Base-by-base conservation (phyloP, 2,888 invertebrate genomes). In the Reticulitermes lucifugus region DNA sequence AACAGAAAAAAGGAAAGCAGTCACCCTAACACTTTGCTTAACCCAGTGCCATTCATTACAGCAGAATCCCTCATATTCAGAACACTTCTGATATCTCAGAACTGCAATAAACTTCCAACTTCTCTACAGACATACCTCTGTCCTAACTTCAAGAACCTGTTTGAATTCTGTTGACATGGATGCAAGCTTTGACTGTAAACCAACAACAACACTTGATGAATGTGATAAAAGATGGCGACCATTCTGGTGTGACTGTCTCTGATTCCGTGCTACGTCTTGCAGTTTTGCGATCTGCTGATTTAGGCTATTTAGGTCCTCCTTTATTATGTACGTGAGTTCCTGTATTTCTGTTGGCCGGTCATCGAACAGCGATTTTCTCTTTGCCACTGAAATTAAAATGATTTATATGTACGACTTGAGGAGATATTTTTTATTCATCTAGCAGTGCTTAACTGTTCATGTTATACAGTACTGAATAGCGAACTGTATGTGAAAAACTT, bases 141-240 rank as follows among this genome's bases (percentile, higher is more conserved):
- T 99, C 89, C 99, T 93, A 35, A 99, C 97, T 94, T 99, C 99
- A 85, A 99, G 93, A 79, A 99, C 98, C 92, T 96, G 97, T 92
- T 99, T 99, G 90, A 99, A 99, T 89, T 98, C 97, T 87, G 97
- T 98, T 79, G 99, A 99, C 97, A 99, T 99, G 87, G 95, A 96
- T 59, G 99, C 99, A 88, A 99, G 92, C 90, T 98, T 96, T 2
- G 99, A 98, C 92, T 98, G 98, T 86, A 98, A 91, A 9, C 98
- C 96, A 86, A 98, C 93, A 14, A 98, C 98, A 87, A 98, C 97
- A 90, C 97, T 98, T 79, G 96, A 97, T 85, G 97, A 97, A 93
- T 98, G 97, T 88, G 97, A 96, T 88, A 97, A 95, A 91, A 98
- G 94, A 91, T 98, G 98, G 89, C 94, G 94, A 84, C 87, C 90